Conservation (phyloP, 64 coral and sea anemone genomes). For the Actinia equina region DNA sequence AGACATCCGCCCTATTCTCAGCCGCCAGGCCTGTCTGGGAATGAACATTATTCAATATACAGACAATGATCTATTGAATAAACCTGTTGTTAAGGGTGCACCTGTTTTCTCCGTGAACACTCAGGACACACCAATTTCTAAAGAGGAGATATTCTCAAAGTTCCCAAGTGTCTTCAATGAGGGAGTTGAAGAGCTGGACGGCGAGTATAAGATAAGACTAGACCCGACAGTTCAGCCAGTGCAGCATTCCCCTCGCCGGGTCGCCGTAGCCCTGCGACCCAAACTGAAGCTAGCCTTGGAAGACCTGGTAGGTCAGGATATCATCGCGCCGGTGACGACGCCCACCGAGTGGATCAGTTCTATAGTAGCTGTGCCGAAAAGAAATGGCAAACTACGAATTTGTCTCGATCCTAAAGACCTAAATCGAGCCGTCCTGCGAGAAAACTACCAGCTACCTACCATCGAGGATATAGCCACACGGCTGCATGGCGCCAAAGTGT, state of each 20-base stretch:
- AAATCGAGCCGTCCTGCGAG: constrained; percentile 24
- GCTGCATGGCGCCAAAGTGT: constrained; percentile 50
- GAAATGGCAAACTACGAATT: constrained; percentile 43
- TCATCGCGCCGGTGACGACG: constrained; percentile 34
- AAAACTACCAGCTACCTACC: constrained; percentile 27
- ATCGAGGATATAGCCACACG: constrained; percentile 56
- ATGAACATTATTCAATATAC: constrained; percentile 43
- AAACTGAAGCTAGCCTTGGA: constrained; percentile 19
- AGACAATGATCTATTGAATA: constrained; percentile 30
- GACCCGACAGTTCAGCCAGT: constrained; percentile 27
- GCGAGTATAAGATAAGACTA: constrained; percentile 42
- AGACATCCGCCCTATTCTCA: constrained; percentile 29
- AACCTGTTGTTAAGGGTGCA: constrained; percentile 14
- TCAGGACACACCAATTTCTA: constrained; percentile 20
- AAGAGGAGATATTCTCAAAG: constrained; percentile 33
- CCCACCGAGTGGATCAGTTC: constrained; percentile 50
- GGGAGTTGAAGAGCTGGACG: constrained; percentile 48
- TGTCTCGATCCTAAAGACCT: constrained; percentile 58
- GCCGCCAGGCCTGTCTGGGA: constrained; percentile 20
- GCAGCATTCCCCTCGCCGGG: constrained; percentile 31
- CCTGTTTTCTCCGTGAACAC: constrained; percentile 24
- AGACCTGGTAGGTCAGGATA: constrained; percentile 4
- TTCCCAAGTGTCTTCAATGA: constrained; percentile 38
- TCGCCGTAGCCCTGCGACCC: constrained; percentile 37
- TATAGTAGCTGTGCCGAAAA: constrained; percentile 41